These are phyloP conservation scores for Larimichthys polyactis DNA, from an alignment of 2,113 vertebrate genomes.

Conservation along the genomic window DNA sequence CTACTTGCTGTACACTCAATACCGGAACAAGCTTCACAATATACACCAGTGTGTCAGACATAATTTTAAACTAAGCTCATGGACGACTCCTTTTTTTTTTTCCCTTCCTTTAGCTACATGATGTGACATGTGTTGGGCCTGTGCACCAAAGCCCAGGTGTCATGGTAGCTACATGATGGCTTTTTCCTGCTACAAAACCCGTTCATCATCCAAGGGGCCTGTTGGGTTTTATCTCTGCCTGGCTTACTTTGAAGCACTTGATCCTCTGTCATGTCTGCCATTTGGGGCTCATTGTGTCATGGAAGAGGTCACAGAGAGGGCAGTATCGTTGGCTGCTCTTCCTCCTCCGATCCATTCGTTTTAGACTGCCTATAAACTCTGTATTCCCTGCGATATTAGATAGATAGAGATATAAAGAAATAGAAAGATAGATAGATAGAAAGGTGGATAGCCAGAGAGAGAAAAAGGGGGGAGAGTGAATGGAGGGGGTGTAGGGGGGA, in stretches of 20 bases:
- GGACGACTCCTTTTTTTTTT: background rate
- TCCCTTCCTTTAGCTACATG: slow-evolving; percentile 29
- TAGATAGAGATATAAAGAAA: slow-evolving; percentile 25
- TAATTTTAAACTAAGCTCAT: background rate
- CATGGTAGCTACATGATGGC: slow-evolving; percentile 64
- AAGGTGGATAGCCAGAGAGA: slow-evolving; percentile 17
- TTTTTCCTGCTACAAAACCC: slow-evolving; percentile 70
- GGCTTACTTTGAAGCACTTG: slow-evolving; percentile 81
- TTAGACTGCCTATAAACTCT: slow-evolving; percentile 26
- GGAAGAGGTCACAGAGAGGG: slow-evolving; percentile 77
- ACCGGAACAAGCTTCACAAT: background rate
- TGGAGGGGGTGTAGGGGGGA: background rate
- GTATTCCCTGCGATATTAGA: slow-evolving; percentile 37
- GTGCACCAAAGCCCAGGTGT: slow-evolving; percentile 68
- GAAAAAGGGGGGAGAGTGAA: background rate
- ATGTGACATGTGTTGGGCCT: slow-evolving; percentile 66
- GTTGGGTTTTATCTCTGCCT: slow-evolving; percentile 74
- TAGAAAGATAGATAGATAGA: background rate
- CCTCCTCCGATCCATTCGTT: slow-evolving; percentile 51
- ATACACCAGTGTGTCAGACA: background rate
- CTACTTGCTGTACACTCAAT: background rate
- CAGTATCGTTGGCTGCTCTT: slow-evolving; percentile 67
- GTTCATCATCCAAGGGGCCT: slow-evolving; percentile 75
- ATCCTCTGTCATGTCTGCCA: slow-evolving; percentile 77
- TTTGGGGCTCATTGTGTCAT: slow-evolving; percentile 81